Percentiles rank a stretch among this genome's conserved stretches.
Evolutionary conservation across 1,140 invertebrate species (phyloP).

Genomic region (Achatina immaculata): DNA sequence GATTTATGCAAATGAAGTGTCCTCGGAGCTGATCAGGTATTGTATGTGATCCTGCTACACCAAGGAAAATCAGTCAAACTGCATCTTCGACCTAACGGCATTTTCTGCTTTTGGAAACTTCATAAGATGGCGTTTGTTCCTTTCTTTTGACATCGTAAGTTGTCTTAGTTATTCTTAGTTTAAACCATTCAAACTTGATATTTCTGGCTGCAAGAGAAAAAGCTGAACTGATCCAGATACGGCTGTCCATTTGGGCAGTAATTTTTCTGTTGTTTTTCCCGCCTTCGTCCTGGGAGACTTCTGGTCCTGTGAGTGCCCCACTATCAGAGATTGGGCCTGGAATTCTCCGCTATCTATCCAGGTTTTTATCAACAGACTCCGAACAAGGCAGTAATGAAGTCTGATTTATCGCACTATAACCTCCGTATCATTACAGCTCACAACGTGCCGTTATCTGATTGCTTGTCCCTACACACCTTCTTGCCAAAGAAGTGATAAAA

Average conservation of each 20-base stretch:
- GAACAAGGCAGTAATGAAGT: constrained; percentile 12
- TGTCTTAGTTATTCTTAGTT: not conserved
- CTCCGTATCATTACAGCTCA: constrained; percentile 3
- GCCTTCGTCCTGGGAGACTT: not conserved
- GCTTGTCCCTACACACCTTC: not conserved
- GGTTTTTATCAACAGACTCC: not conserved
- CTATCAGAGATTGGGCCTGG: constrained; percentile 7
- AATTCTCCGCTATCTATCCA: constrained; percentile 14
- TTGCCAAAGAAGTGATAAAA: constrained; percentile 23
- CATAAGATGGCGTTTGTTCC: too few relatives aligned
- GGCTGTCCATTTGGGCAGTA: too few relatives aligned
- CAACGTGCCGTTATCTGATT: constrained; percentile 11
- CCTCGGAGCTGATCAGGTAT: not conserved
- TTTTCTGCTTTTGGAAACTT: not conserved
- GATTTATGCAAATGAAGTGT: constrained; percentile 29
- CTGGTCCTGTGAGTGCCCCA: not conserved
- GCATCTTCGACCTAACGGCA: not conserved
- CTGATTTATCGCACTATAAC: constrained; percentile 29
- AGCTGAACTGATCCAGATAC: too few relatives aligned
- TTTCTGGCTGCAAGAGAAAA: too few relatives aligned
- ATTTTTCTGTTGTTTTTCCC: not conserved
- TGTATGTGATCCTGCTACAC: not conserved
- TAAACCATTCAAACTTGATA: too few relatives aligned
- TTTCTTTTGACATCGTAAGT: not conserved
- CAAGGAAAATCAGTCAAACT: not conserved